Conservation (phyloP, 2,888 invertebrate species). For the Monoplex corrugatus region DNA sequence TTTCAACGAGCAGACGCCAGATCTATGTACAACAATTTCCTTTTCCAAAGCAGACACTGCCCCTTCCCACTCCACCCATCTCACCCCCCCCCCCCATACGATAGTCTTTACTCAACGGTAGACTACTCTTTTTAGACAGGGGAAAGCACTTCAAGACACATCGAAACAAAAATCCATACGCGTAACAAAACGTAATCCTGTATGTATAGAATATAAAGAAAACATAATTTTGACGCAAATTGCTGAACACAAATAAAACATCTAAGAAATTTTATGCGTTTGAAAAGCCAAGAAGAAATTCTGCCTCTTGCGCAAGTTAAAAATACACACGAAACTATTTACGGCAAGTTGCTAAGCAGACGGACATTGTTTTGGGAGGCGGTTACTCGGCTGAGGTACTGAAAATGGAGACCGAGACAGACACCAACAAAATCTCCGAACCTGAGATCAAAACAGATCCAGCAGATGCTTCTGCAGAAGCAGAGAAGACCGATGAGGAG, state of each 20-base stretch:
- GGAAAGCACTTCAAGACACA: conserved; percentile 19
- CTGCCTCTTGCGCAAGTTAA: not conserved
- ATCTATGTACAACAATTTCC: too few relatives aligned
- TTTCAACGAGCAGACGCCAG: too few relatives aligned
- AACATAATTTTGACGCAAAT: not conserved
- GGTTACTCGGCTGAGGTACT: conserved; percentile 56
- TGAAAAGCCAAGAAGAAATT: not conserved
- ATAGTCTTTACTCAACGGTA: not conserved
- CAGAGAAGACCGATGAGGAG: not conserved
- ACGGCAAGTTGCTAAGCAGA: conserved; percentile 65
- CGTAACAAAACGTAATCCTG: not conserved
- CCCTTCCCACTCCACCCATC: too few relatives aligned
- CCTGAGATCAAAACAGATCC: conserved; percentile 42
- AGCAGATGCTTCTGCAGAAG: not conserved
- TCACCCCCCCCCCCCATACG: too few relatives aligned
- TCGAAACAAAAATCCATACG: conserved; percentile 5
- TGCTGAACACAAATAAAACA: not conserved
- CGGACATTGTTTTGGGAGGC: conserved; percentile 62
- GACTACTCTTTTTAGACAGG: not conserved
- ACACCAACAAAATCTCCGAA: conserved; percentile 49
- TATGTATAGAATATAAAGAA: not conserved
- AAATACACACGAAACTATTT: conserved; percentile 55
- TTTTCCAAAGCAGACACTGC: too few relatives aligned
- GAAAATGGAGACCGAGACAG: conserved; percentile 55
- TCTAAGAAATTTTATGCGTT: not conserved